Evolutionary conservation across 2,797 vertebrate species (phyloP).

Genomic region (Argyrosomus regius): DNA sequence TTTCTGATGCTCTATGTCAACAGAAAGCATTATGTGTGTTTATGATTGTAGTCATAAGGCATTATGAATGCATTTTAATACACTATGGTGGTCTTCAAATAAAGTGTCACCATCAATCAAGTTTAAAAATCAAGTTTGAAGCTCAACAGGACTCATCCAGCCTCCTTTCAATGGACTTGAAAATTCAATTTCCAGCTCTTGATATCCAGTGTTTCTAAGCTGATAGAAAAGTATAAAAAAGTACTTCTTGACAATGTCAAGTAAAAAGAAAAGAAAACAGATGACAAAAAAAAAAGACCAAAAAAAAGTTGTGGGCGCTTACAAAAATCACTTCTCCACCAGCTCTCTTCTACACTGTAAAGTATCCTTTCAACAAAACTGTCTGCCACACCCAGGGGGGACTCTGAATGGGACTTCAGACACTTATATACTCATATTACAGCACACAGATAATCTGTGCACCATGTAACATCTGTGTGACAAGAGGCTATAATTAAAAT

Average conservation of each 20-base stretch:
- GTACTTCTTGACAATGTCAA: background rate
- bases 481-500: constrained; percentile 11
- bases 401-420: constrained; percentile 11
- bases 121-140: too few relatives aligned
- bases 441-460: background rate
- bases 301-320: accelerated
- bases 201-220: constrained; percentile 4
- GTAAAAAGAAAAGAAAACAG: background rate
- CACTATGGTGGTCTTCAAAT: too few relatives aligned
- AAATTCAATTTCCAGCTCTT: constrained; percentile 35
- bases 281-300: too few relatives aligned
- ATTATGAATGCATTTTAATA: too few relatives aligned
- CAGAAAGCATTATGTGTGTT: too few relatives aligned
- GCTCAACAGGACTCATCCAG: background rate
- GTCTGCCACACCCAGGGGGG: background rate
- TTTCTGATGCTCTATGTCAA: too few relatives aligned
- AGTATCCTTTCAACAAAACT: constrained; percentile 16
- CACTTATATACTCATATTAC: background rate
- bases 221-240: constrained; percentile 9
- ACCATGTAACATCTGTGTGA: background rate
- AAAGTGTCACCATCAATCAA: too few relatives aligned
- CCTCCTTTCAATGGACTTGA: constrained; percentile 13
- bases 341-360: background rate
- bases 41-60: too few relatives aligned
- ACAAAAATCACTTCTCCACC: constrained; percentile 6